phyloP scores from a whole-genome alignment of 2,888 invertebrate genomes.

The Pseudococcus viburni region DNA sequence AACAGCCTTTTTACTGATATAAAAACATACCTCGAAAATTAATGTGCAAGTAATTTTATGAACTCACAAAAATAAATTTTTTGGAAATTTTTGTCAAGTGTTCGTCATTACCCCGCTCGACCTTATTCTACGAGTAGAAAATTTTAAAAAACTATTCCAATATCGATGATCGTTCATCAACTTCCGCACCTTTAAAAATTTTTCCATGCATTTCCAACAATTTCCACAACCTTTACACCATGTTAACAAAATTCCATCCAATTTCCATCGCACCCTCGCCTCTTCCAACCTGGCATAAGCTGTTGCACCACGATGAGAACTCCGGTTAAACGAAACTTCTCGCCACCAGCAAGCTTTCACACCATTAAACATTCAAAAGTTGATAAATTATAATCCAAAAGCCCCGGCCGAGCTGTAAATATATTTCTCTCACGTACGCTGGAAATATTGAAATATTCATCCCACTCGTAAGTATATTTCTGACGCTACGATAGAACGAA shows the following conservation, averaged over 20 bases:
- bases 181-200: too few species aligned
- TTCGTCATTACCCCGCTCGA: too few species aligned
- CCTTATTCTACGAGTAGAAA: too few species aligned
- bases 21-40: too few species aligned
- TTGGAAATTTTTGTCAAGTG: too few species aligned
- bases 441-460: conserved; percentile 44
- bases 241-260: background rate
- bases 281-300: background rate
- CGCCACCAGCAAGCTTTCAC: background rate
- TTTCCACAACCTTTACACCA: background rate
- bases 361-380: conserved; percentile 4
- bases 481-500: background rate
- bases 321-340: background rate
- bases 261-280: background rate
- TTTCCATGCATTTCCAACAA: too few species aligned
- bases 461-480: background rate
- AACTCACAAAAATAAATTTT: too few species aligned
- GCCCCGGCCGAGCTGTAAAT: background rate
- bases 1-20: too few species aligned
- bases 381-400: conserved; percentile 1
- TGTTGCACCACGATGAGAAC: background rate
- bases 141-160: too few species aligned
- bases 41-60: too few species aligned
- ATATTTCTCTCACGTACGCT: conserved; percentile 26
- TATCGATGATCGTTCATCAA: too few species aligned